These are phyloP conservation scores for Gymnorhina tibicen DNA, from an alignment of 2,113 vertebrate genomes.

Conservation along the genomic window DNA sequence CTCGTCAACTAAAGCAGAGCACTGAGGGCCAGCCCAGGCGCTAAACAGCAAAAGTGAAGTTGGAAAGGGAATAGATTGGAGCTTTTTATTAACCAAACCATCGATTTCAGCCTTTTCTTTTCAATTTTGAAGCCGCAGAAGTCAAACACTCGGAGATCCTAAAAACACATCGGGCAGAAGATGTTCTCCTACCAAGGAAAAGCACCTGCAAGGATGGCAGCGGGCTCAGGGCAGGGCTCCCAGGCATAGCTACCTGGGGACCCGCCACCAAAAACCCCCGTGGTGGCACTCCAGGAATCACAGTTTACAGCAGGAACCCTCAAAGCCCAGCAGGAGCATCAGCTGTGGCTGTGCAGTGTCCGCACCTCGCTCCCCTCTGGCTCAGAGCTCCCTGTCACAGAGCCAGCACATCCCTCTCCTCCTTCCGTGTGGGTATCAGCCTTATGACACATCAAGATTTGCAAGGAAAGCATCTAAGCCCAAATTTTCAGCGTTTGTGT, in stretches of 20 bases:
- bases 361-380: background rate
- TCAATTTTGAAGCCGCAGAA: background rate
- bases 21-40: background rate
- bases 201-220: fast-evolving
- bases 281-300: background rate
- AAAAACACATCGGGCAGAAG: background rate
- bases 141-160: background rate
- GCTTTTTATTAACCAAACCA: background rate
- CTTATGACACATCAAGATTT: background rate
- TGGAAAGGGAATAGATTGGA: background rate
- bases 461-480: background rate
- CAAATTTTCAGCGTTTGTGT: background rate
- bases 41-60: background rate
- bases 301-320: background rate
- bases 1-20: background rate
- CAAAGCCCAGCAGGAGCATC: background rate
- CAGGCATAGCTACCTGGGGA: background rate
- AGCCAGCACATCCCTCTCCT: background rate
- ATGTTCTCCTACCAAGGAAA: background rate
- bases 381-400: background rate
- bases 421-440: fast-evolving
- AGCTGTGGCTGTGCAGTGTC: background rate
- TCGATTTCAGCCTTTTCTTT: background rate
- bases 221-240: background rate
- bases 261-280: background rate